Evolutionary conservation across 2,113 vertebrate species (phyloP).

Genomic region (Acinonyx jubatus): DNA sequence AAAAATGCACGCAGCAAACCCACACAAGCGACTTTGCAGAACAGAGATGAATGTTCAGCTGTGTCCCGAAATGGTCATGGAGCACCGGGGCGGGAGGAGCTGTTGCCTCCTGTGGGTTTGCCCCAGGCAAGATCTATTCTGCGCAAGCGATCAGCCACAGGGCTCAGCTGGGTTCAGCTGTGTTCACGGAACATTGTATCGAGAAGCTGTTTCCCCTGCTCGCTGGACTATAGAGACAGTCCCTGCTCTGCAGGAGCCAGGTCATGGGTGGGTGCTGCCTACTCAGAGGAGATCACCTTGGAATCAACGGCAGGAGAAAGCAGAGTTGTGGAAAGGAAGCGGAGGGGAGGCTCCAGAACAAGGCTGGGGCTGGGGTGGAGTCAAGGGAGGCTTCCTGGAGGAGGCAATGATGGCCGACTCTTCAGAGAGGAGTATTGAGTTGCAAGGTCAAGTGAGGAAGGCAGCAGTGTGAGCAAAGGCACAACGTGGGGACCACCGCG

Average conservation of each 20-base stretch:
- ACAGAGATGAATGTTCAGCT: constrained; percentile 61
- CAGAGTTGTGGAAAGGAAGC: background rate
- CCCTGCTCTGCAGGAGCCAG: accelerated
- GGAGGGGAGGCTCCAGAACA: no score
- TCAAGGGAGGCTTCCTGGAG: background rate
- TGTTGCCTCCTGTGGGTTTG: constrained; percentile 43
- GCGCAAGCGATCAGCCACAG: background rate
- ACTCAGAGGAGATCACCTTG: background rate
- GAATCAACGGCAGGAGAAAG: no score
- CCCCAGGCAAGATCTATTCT: constrained; percentile 12
- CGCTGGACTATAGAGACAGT: accelerated
- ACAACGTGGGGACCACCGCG: accelerated
- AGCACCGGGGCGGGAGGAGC: background rate
- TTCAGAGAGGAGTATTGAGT: background rate
- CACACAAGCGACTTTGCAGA: constrained; percentile 74
- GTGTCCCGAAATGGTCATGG: constrained; percentile 58
- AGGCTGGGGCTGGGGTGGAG: background rate
- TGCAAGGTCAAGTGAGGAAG: background rate
- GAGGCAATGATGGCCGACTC: background rate
- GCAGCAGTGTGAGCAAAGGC: background rate
- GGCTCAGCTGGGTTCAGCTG: background rate
- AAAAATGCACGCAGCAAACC: constrained; percentile 79
- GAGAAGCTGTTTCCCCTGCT: background rate
- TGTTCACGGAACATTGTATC: background rate
- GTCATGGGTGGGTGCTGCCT: no score